Evolutionary conservation across 2,888 invertebrate genomes (phyloP), one percentile per base, ranked within the genome.

Genomic region (Nasonovia ribisnigri): DNA sequence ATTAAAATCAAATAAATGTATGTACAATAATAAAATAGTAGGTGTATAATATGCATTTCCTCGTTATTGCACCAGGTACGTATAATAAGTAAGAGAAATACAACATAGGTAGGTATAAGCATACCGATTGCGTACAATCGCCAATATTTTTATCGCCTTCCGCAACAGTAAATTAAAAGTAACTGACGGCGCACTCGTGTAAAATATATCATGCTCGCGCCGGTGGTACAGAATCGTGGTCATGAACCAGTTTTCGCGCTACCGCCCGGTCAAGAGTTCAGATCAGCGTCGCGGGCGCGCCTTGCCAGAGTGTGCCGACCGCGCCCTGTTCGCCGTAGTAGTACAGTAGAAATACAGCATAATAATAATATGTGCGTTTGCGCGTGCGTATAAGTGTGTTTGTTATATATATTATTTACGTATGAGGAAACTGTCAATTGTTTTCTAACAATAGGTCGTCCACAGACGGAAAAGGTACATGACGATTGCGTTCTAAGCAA

Each of bases 261-360:
- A 93, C 90, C 86, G 93, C 90, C 90, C 90, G 93, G 93, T 93
- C 93, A 93, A 93, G 90, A 93, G 93, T 93, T 93, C 93, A 93
- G 92, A 93, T 90, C 93, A 16, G 57, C 93, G 36, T 86, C 90
- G 86, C 77, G n/a, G 93, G 90, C 86, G 93, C 90, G 93, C 93
- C 86, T 90, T 43, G 89, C 89, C 77, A 60, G 93, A 93, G 93
- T 86, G 86, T 93, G 86, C 67, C 93, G 93, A 93, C 93, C 93
- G 93, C 93, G 93, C 93, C 93, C 90, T 87, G 84, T 90, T 89
- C n/a, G 86, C 57, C n/a, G 54, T 43, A 26, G 89, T 43, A 57
- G 57, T 86, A 42, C 36, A 54, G 42, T 5, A 88, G 29, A 86
- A n/a, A n/a, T 77, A 36, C 20, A 43, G n/a, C 36, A 20, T 54